A percentile compares a stretch with the other conserved stretches of the same genome.
Evolutionary conservation across 2,113 vertebrate species (phyloP).

Genomic region (Cyrtonyx montezumae): DNA sequence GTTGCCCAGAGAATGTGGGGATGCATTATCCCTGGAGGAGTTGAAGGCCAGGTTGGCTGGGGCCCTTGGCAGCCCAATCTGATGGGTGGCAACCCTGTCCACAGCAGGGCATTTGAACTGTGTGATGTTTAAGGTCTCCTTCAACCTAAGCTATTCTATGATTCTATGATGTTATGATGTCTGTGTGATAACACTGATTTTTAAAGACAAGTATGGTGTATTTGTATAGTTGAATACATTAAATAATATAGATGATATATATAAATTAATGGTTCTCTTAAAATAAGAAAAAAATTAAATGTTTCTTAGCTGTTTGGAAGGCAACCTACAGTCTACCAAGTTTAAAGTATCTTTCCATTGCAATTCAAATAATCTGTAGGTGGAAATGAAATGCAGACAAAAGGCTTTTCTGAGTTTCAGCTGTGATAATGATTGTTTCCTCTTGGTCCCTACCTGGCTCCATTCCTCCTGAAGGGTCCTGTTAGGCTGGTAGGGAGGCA

Average conservation of each 20-base stretch:
- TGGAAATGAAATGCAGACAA: background rate
- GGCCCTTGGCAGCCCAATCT: background rate
- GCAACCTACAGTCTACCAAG: background rate
- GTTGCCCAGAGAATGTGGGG: background rate
- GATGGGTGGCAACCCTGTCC: background rate
- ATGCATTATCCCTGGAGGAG: background rate
- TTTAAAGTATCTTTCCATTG: background rate
- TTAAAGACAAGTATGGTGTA: background rate
- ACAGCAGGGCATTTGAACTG: background rate
- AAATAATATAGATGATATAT: background rate
- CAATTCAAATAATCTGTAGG: accelerated
- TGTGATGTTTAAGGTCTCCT: background rate
- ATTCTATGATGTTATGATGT: background rate
- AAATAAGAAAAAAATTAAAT: background rate
- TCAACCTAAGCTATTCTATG: background rate
- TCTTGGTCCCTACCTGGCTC: background rate
- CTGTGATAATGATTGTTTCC: background rate
- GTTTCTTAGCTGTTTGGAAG: background rate
- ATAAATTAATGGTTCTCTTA: background rate
- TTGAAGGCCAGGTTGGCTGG: background rate
- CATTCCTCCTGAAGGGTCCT: background rate
- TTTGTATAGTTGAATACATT: background rate
- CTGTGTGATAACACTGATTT: background rate
- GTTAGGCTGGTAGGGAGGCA: background rate
- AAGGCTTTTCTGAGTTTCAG: background rate